Conservation (phyloP, 2,888 invertebrate species). For the Drosophila mulleri region DNA sequence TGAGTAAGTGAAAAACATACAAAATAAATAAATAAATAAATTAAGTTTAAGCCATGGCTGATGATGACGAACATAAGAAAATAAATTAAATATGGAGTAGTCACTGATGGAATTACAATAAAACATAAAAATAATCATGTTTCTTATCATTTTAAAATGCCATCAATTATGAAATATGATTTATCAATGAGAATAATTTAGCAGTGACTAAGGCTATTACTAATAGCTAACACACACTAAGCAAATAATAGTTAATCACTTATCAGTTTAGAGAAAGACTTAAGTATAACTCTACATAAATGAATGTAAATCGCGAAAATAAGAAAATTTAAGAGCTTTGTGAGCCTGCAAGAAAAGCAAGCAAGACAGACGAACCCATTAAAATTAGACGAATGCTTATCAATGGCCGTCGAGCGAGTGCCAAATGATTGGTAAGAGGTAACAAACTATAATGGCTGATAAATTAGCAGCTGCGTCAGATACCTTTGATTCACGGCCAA, state of each 20-base stretch:
- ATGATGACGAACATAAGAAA: too few species aligned
- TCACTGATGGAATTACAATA: too few species aligned
- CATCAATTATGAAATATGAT: slow-evolving; percentile 12
- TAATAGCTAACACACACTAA: not conserved
- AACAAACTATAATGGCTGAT: slow-evolving; percentile 55
- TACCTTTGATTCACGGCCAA: slow-evolving; percentile 16
- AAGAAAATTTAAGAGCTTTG: not conserved
- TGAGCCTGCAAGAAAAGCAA: slow-evolving; percentile 22
- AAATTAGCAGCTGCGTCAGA: slow-evolving; percentile 33
- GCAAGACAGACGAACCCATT: slow-evolving; percentile 25
- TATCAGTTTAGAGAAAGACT: not conserved
- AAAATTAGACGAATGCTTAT: slow-evolving; percentile 41
- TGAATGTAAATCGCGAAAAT: too few species aligned
- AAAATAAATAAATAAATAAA: too few species aligned
- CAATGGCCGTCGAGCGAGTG: slow-evolving; percentile 35
- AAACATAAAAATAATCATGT: not conserved
- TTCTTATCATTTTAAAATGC: slow-evolving; percentile 2
- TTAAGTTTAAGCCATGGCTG: too few species aligned
- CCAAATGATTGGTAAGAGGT: slow-evolving; percentile 33
- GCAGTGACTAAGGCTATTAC: not conserved
- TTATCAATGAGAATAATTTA: slow-evolving; percentile 22
- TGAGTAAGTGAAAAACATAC: too few species aligned
- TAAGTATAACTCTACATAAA: too few species aligned
- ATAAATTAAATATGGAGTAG: too few species aligned
- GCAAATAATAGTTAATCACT: not conserved